Evolutionary conservation across 2,113 vertebrate species (phyloP).

Genomic region (Anoura caudifer): DNA sequence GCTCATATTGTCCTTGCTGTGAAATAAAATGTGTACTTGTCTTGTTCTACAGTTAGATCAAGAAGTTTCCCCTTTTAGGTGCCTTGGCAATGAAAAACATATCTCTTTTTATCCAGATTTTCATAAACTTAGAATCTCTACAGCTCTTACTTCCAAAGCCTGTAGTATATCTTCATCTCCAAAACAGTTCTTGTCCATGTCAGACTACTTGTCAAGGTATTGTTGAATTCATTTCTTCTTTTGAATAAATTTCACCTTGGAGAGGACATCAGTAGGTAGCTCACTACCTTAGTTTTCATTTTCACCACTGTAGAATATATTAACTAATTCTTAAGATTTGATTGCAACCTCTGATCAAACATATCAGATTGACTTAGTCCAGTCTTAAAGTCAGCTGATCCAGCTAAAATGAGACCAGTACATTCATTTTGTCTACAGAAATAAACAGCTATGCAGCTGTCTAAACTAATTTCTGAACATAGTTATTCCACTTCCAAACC

Average conservation of each 20-base stretch:
- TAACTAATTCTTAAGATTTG: slow-evolving; percentile 98
- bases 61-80: slow-evolving; percentile 98
- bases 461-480: slow-evolving; percentile 97
- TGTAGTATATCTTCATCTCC: slow-evolving; percentile 98
- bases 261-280: slow-evolving; percentile 96
- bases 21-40: slow-evolving; percentile 99
- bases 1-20: slow-evolving; percentile 98
- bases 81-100: slow-evolving; percentile 95
- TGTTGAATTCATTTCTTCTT: slow-evolving; percentile 97
- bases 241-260: slow-evolving; percentile 99
- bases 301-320: slow-evolving; percentile 98
- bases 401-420: slow-evolving; percentile 96
- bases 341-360: slow-evolving; percentile 99
- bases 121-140: slow-evolving; percentile 98
- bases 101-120: slow-evolving; percentile 99
- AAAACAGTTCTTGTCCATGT: slow-evolving; percentile 98
- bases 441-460: slow-evolving; percentile 98
- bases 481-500: slow-evolving; percentile 83
- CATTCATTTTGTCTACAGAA: slow-evolving; percentile 98
- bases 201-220: slow-evolving; percentile 87
- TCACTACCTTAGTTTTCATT: slow-evolving; percentile 99
- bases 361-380: slow-evolving; percentile 98
- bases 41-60: slow-evolving; percentile 95
- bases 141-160: slow-evolving; percentile 98
- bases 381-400: slow-evolving; percentile 99